Evolutionary conservation across 2,888 invertebrate species (phyloP), one percentile per base, ranked within the genome.

Genomic region (Chrysolina americana): DNA sequence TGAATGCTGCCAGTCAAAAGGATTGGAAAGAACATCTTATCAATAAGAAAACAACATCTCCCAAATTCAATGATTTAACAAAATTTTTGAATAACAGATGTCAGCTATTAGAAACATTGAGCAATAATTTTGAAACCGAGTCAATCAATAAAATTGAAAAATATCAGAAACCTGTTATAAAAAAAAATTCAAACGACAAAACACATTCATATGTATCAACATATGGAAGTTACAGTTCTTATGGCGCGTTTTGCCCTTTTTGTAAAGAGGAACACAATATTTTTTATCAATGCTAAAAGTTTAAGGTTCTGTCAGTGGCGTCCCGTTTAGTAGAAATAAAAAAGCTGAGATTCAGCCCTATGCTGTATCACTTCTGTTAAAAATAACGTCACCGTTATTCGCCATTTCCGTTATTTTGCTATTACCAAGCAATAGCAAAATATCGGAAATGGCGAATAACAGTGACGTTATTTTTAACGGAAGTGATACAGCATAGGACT

Each of bases 271-370:
- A 6, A 9, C 64, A 64, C 17, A 17, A 17, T 47, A 65, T 65
- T 47, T 19, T 28, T 63, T 65, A 65, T 44, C 65, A 65, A 4
- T 65, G 65, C 21, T 47, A 65, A 15, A 65, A 44, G n/a, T 21
- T 65, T 13, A 65, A 17, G 19, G n/a, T 44, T 11, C 4, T 65
- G 9, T 21, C 65, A 47, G 65, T 65, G 21, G 47, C 28, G 13
- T 65, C 65, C 4, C 48, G 56, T n/a, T 59, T 65, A 8, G 47
- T n/a, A 9, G 62, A 65, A 48, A 66, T 71, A n/a, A 71, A 71
- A 47, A 56, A 47, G 48, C 10, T 71, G n/a, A 71, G 66, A 62
- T 36, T 63, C 9, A n/a, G n/a, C n/a, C n/a, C n/a, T n/a, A n/a
- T n/a, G n/a, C n/a, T n/a, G n/a, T n/a, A n/a, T n/a, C n/a, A n/a